Evolutionary conservation across 2,888 invertebrate species (phyloP), one percentile per base, ranked within the genome.

Genomic region (Spatulosminthurus flaviceps): DNA sequence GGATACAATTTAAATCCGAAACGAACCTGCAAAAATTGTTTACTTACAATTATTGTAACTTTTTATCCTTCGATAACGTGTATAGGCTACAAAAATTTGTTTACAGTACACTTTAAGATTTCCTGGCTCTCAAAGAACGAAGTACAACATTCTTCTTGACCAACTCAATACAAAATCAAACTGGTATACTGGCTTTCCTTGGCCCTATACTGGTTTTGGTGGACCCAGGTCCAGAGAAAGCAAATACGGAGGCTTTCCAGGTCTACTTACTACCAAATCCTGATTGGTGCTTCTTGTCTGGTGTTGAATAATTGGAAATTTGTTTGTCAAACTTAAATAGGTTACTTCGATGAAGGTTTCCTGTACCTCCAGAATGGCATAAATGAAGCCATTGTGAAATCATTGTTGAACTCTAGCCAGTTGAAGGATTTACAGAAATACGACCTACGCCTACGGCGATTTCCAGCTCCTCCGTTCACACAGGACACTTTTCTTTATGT

Each of bases 401-500:
- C 26, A 5, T 51, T 79, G 19, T 69, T 77, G 1, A 60, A 41
- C 22, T 16, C 26, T 51, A 24, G 29, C 0, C 21, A 64, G 34
- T 0, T 64, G 24, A 11, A 24, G 26, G 51, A 70, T 9, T 66
- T 51, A 22, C 80, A 81, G 21, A 16, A 78, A 7, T 80, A 66
- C 60, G 60, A 79, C 0, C 21, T 84, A 7, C 1, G 67, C 11
- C 67, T 82, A 13, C 76, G 76, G 51, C 28, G 85, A 34, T 94
- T 91, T 87, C 93, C 95, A 0, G 94, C 93, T 87, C 93, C 94
- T 0, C 87, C 90, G 0, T 95, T 91, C 87, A 87, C 91, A 0
- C 88, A 90, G 28, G 95, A 95, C 87, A 87, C 90, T 0, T 90
- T 78, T 34, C 19, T 75, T 2, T 67, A 78, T 21, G 64, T 73